Evolutionary conservation across 2,113 vertebrate genomes (phyloP).

Genomic region (Anser cygnoides): DNA sequence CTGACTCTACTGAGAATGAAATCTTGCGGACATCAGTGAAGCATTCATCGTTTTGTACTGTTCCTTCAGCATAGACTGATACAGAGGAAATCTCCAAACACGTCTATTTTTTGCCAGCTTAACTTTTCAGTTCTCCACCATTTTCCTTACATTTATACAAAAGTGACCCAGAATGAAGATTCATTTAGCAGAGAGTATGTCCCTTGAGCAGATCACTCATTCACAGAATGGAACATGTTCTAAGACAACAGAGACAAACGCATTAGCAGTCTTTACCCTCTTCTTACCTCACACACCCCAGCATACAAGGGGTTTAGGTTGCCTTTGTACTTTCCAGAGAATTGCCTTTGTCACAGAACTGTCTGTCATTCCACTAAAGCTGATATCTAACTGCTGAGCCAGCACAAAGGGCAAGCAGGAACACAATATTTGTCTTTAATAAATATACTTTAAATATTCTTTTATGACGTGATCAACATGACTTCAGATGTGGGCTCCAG

Average conservation of each 20-base stretch:
- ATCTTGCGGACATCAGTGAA: neutral
- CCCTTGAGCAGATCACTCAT: neutral
- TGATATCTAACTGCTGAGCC: neutral
- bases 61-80: neutral
- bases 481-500: neutral
- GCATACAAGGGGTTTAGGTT: neutral
- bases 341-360: neutral
- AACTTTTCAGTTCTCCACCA: neutral
- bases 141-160: neutral
- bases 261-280: neutral
- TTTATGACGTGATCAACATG: neutral
- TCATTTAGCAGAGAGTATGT: neutral
- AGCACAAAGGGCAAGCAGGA: neutral
- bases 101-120: neutral
- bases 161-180: neutral
- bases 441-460: neutral
- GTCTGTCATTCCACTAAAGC: neutral
- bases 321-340: neutral
- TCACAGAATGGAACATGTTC: neutral
- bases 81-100: neutral
- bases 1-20: neutral
- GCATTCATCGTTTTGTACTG: neutral
- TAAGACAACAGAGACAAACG: neutral
- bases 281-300: neutral
- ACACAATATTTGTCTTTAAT: neutral